Evolutionary conservation across 2,113 vertebrate species (phyloP), one percentile per base, ranked within the genome.

Genomic region (Muntiacus muntjak): DNA sequence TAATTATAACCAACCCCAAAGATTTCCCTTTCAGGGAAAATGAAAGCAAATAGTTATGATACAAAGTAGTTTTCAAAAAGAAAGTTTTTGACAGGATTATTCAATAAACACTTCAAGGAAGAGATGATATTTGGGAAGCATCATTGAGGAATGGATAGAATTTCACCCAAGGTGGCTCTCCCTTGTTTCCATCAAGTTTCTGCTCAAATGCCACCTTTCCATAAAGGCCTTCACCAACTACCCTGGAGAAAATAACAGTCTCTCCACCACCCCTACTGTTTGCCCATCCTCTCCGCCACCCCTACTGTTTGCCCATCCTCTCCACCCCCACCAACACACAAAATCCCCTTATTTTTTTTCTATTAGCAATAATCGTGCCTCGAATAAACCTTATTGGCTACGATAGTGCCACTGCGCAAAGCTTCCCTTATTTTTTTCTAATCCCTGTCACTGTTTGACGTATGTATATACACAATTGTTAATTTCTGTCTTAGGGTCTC

Each of bases 11-110:
- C 40, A 26, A 13, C 36, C 57, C 7, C 92, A 86, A 79, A 17
- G 23, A 58, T 85, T 89, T 87, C 87, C 67, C 57, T 92, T 88
- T 92, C 82, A 30, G 52, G 54, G n/a, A 84, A 52, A 76, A 85
- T 90, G 47, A 85, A 90, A 88, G 25, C 57, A 76, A 71, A 87
- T 83, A 93, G 87, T 30, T 43, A 57, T 30, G 23, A 67, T 10
- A 11, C 15, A 86, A 89, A 93, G 16, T 30, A 91, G 60, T 86
- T 81, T 85, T 47, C 28, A 40, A 3, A 33, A 74, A 67, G 54
- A 89, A 13, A 57, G 8, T 79, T 95, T 95, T 43, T 89, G 64
- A 71, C 28, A 45, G 47, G 12, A 12, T 36, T 45, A 64, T 43
- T 90, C n/a, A 76, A 9, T 55, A 67, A 92, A 90, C 25, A 6